Evolutionary conservation across 2,888 invertebrate species (phyloP), one percentile per base, ranked within the genome.

Genomic region (Ennomos quercinarius): DNA sequence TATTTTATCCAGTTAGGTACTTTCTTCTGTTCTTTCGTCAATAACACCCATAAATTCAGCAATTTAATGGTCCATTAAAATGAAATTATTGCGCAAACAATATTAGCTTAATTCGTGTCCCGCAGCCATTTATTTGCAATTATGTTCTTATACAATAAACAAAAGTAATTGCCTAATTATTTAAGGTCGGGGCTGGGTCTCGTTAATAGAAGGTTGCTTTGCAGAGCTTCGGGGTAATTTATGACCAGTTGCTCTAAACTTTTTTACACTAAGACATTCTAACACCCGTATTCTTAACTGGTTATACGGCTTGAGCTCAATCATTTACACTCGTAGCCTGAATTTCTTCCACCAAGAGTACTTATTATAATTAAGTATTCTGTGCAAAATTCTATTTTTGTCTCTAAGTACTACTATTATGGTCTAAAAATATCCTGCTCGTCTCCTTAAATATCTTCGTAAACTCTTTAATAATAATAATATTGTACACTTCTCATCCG

Each of bases 131-230:
- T 76, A 78, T 80, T 60, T 58, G 76, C 75, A 76, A 79, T 81
- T 82, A 80, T 73, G 72, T 81, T 82, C 70, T 79, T 73, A 76
- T 76, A 77, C 76, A 77, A 83, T 83, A 86, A 89, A 87, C 78
- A 78, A 83, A 84, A 81, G 80, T 86, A 89, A 90, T 88, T 83
- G 80, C 78, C 80, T 84, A 87, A 90, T 91, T 89, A 86, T 85
- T 87, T 83, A 78, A 81, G 81, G 81, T 71, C 75, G 71, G 69
- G 66, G 67, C 72, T 59, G 53, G 55, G 55, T 41, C 51, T 45
- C 74, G 78, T 75, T 80, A 78, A 81, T 81, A 76, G 75, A 81
- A 80, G 69, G 74, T 66, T 61, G 72, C 74, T 76, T 74, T 75
- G 78, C 76, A 77, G 81, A 83, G 83, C 80, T 76, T 78, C 70